Conservation (phyloP, 2,797 vertebrate species). For the Pangasius macronema region DNA sequence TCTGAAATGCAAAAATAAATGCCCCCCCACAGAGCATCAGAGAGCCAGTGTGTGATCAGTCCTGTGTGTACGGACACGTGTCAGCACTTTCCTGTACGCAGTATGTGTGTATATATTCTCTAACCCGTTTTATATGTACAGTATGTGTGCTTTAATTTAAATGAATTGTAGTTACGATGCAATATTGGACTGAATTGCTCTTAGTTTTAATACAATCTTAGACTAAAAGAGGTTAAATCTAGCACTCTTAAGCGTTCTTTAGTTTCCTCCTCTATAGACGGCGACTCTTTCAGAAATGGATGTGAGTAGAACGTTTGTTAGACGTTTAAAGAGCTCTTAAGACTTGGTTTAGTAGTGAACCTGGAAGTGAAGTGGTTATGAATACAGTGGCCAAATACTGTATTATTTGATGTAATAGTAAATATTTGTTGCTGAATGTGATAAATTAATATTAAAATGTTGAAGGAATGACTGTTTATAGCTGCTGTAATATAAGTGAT, state of each 20-base stretch:
- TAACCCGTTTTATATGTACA: no score
- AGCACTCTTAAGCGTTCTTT: not conserved
- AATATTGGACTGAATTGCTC: not conserved
- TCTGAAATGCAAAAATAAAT: not conserved
- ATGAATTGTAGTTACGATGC: not conserved
- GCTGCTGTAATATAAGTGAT: not conserved
- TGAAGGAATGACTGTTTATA: not conserved
- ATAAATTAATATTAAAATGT: not conserved
- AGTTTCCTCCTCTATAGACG: not conserved
- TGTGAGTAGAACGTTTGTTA: not conserved
- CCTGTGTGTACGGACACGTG: no score
- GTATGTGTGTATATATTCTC: no score
- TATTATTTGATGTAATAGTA: not conserved
- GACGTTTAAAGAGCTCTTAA: not conserved
- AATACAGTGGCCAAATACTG: not conserved
- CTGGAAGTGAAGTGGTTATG: not conserved
- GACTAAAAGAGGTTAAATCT: not conserved
- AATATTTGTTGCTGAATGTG: not conserved
- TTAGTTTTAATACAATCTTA: not conserved
- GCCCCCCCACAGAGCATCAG: not conserved
- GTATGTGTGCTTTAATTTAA: not conserved
- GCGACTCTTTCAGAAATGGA: not conserved
- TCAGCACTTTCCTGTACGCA: no score
- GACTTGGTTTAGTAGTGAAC: not conserved
- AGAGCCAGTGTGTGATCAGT: no score